Conservation (phyloP, 2,888 invertebrate genomes). For the Pollenia amentaria region DNA sequence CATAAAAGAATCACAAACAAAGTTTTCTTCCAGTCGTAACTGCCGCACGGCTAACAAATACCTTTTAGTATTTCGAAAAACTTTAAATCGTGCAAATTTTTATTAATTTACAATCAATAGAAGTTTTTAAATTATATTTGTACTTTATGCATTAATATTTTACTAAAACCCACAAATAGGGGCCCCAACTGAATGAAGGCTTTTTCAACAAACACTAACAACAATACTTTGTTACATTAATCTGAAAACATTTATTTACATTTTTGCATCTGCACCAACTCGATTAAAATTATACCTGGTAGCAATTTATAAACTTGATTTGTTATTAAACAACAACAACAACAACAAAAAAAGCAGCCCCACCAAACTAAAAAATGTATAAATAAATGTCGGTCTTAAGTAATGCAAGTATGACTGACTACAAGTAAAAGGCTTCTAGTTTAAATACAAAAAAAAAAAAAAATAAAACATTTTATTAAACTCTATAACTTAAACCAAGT, state of each 20-base stretch:
- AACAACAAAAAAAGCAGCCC: slow-evolving; percentile 45
- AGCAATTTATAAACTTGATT: slow-evolving; percentile 70
- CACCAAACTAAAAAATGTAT: slow-evolving; percentile 48
- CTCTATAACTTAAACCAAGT: slow-evolving; percentile 36
- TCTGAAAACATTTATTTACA: background rate
- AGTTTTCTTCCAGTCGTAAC: no score
- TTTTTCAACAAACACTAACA: no score
- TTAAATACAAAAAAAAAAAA: slow-evolving; percentile 20
- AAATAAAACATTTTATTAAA: slow-evolving; percentile 50
- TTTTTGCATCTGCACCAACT: slow-evolving; percentile 67
- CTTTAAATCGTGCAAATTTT: no score
- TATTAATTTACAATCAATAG: no score
- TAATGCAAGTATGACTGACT: background rate
- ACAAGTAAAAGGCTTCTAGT: slow-evolving; percentile 19
- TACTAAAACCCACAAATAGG: no score
- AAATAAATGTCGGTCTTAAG: slow-evolving; percentile 30
- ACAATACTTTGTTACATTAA: no score
- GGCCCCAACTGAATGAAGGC: no score
- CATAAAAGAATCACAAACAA: no score
- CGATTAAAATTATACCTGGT: slow-evolving; percentile 70
- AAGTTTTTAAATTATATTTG: no score
- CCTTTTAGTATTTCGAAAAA: no score
- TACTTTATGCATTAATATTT: no score
- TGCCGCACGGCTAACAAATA: no score
- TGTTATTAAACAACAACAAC: slow-evolving; percentile 32